phyloP scores from a whole-genome alignment of 2,888 invertebrate genomes.

The Andrena camellia region DNA sequence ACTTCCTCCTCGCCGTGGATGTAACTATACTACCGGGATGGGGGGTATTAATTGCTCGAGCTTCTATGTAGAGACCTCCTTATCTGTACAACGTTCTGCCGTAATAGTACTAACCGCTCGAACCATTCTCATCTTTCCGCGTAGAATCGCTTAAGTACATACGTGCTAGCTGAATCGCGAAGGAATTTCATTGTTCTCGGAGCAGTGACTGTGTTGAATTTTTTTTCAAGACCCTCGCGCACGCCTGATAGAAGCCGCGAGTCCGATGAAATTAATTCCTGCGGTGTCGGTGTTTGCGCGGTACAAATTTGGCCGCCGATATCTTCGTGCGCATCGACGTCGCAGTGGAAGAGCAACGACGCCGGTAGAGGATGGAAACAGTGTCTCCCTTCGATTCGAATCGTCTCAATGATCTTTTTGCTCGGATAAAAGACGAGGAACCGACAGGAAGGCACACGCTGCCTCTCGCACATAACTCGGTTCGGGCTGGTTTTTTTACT shows the following conservation, averaged over 20 bases:
- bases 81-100: constrained; percentile 2
- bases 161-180: background rate
- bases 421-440: background rate
- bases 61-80: background rate
- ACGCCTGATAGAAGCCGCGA: too few relatives aligned
- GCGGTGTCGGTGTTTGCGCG: background rate
- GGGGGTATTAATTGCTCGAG: constrained; percentile 22
- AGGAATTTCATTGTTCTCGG: constrained; percentile 8
- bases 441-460: constrained; percentile 33
- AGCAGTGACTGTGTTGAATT: background rate
- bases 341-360: background rate
- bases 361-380: background rate
- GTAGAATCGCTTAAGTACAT: background rate
- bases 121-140: constrained; percentile 8
- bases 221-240: background rate
- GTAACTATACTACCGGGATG: background rate
- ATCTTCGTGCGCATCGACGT: background rate
- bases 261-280: too few relatives aligned
- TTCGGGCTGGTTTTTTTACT: constrained; percentile 54
- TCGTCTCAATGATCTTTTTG: background rate
- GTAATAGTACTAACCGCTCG: constrained; percentile 12
- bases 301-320: background rate
- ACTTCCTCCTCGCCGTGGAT: constrained; percentile 22
- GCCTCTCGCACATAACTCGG: constrained; percentile 65
- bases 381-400: background rate